Base-by-base conservation (phyloP, 2,888 invertebrate species). In the Leuctra nigra region DNA sequence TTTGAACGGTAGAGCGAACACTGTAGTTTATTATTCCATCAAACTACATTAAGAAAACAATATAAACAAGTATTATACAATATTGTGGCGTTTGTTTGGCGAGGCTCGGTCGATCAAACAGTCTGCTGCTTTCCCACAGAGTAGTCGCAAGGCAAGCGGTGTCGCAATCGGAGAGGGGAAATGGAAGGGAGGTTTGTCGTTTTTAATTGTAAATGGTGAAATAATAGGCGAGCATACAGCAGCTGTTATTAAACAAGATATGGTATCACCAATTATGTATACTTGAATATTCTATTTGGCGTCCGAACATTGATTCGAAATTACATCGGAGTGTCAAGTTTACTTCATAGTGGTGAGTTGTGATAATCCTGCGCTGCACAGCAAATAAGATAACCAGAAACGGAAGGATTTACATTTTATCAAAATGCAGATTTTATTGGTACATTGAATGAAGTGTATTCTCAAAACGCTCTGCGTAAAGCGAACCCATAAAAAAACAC, bases 131-230 rank as follows among this genome's bases (percentile, higher is more conserved):
- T 44, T 44, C 44, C 44, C 44, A 44, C 44, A 39, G 44, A 4
- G 20, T 44, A 2, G 20, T 20, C 44, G 20, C 6, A 29, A 11
- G 11, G 29, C 7, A 20, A n/a, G 4, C 13, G 36, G 3, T 36
- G 18, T 13, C n/a, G 3, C 36, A 14, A 36, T 36, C 13, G 18
- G 39, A 7, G n/a, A 11, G 29, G 29, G 29, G 29, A 29, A 11
- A 41, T n/a, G n/a, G 20, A 18, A 36, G 41, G 4, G 41, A 3
- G 20, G 18, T 7, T 41, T 3, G 41, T 20, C 6, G 50, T 35
- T 50, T 50, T 50, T 35, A 33, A 50, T 35, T 35, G 50, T 35
- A 50, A 35, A 50, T 50, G 33, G 50, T 50, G 23, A 50, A 50
- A 50, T 50, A 50, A 35, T 35, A 50, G 14, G 25, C 13, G 25